Evolutionary conservation across 2,113 vertebrate genomes (phyloP).

Genomic region (Toxotes jaculatrix): DNA sequence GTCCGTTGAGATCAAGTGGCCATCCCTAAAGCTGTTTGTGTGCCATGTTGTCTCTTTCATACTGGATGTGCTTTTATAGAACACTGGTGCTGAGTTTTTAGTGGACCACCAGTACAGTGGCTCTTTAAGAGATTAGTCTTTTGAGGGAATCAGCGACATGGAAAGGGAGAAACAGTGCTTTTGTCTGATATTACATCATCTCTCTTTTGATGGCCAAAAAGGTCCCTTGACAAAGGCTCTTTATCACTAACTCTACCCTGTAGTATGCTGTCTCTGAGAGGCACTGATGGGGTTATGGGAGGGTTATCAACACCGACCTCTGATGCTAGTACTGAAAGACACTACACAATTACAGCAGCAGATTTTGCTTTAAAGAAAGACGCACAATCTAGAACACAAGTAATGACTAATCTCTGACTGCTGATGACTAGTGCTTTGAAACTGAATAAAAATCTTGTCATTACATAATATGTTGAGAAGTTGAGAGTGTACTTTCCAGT

Average conservation of each 20-base stretch:
- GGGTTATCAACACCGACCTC: conserved; percentile 43
- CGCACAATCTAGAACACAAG: not conserved
- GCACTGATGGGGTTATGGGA: conserved; percentile 53
- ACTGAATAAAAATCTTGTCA: not conserved
- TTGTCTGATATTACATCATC: conserved; percentile 74
- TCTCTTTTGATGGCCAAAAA: conserved; percentile 72
- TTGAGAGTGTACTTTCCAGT: not conserved
- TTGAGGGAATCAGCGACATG: conserved; percentile 46
- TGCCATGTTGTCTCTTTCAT: not conserved
- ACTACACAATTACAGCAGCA: not conserved
- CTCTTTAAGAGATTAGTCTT: conserved; percentile 58
- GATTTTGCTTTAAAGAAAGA: conserved; percentile 11
- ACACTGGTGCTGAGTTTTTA: not conserved
- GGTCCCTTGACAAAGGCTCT: conserved; percentile 73
- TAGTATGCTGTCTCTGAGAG: conserved; percentile 61
- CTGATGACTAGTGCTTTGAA: not conserved
- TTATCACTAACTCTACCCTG: conserved; percentile 60
- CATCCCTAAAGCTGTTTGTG: not conserved
- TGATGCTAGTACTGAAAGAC: conserved; percentile 29
- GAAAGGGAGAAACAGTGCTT: conserved; percentile 50
- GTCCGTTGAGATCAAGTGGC: not conserved
- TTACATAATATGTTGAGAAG: not conserved
- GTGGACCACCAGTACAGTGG: not conserved
- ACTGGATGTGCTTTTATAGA: too few relatives aligned
- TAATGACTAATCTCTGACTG: conserved; percentile 19